A percentile compares a stretch with the other conserved stretches of the same genome.
Conservation (phyloP, 2,113 vertebrate species). For the Alouatta palliata region DNA sequence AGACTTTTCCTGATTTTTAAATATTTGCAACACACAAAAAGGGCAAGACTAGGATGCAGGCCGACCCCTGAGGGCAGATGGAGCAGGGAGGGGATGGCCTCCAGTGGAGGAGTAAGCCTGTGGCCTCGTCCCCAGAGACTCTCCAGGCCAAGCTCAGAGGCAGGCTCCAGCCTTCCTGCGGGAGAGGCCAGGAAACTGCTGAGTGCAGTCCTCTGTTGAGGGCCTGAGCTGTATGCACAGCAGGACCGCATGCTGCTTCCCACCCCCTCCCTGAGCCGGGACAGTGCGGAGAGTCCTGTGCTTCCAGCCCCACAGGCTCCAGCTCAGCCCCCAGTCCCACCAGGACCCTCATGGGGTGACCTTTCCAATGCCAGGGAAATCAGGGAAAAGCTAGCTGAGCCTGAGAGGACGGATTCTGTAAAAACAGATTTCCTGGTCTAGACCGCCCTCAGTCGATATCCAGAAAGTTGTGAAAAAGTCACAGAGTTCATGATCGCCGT, state of each 20-base stretch:
- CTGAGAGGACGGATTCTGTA: not conserved
- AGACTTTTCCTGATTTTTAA: not conserved
- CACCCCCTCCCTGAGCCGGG: too few species aligned
- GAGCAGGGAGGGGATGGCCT: not conserved
- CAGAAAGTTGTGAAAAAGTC: not conserved
- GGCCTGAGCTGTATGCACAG: too few species aligned
- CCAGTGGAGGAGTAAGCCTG: not conserved
- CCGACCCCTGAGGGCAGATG: not conserved
- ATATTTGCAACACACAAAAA: not conserved
- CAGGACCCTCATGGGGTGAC: not conserved
- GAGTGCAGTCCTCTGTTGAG: not conserved
- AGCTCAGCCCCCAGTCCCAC: not conserved
- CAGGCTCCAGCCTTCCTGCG: not conserved
- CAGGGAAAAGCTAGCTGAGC: too few species aligned
- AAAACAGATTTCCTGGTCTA: too few species aligned
- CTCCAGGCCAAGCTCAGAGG: not conserved
- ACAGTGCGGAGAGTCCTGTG: not conserved
- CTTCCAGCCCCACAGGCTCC: not conserved
- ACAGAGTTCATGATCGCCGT: not conserved
- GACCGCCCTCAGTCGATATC: rapidly evolving
- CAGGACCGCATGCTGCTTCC: too few species aligned
- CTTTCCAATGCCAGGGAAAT: not conserved
- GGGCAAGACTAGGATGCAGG: not conserved
- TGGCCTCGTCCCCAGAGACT: not conserved
- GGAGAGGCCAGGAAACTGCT: not conserved